These are phyloP conservation scores for Coelopa pilipes DNA, from an alignment of 2,888 invertebrate species.

Conservation along the genomic window DNA sequence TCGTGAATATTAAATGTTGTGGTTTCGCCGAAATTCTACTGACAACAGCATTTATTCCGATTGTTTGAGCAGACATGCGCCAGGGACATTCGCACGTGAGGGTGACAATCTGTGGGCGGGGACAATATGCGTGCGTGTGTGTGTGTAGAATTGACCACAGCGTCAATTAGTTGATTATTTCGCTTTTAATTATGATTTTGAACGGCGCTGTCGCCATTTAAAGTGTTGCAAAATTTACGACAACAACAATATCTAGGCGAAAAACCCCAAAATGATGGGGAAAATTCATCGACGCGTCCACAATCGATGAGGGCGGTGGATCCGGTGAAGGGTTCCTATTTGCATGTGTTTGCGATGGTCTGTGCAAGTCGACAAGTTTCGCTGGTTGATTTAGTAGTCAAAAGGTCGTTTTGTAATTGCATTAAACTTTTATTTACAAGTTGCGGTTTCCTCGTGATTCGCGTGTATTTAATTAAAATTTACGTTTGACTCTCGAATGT, in stretches of 20 bases:
- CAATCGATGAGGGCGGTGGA: background rate
- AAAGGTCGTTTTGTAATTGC: too few species aligned
- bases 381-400: too few species aligned
- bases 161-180: constrained; percentile 35
- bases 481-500: background rate
- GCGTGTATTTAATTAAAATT: constrained; percentile 10
- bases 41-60: background rate
- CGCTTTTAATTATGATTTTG: constrained; percentile 29
- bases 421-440: too few species aligned
- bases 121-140: background rate
- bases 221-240: constrained; percentile 6
- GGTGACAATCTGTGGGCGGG: background rate
- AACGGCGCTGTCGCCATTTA: background rate
- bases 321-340: too few species aligned
- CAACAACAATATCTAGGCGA: background rate
- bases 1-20: constrained; percentile 3
- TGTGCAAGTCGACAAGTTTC: too few species aligned
- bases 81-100: too few species aligned
- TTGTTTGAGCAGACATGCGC: background rate
- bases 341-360: too few species aligned
- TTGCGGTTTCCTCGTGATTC: background rate
- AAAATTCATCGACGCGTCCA: constrained; percentile 26
- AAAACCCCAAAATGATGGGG: background rate
- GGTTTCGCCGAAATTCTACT: constrained; percentile 10
- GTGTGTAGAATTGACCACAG: constrained; percentile 21